phyloP scores from a whole-genome alignment of 2,888 invertebrate species.

The Lasioglossum morio region DNA sequence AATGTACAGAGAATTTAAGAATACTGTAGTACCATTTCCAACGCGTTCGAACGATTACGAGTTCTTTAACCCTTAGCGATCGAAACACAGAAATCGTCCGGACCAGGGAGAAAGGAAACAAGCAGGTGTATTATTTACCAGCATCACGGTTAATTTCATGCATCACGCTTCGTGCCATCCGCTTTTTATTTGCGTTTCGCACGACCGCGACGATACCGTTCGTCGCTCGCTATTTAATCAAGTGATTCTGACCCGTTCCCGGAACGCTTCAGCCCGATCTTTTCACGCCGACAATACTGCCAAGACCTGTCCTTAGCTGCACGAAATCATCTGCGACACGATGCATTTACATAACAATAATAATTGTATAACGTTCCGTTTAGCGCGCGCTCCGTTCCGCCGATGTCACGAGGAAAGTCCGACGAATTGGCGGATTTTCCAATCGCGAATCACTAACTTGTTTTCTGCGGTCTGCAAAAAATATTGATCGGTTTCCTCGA shows the following conservation, averaged over 20 bases:
- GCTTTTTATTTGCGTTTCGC: slow-evolving; percentile 14
- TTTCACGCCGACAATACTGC: background rate
- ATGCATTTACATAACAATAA: slow-evolving; percentile 28
- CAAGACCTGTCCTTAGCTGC: slow-evolving; percentile 22
- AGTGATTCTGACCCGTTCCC: slow-evolving; percentile 49
- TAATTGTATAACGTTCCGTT: slow-evolving; percentile 52
- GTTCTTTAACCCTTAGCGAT: no score
- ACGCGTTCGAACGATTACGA: no score
- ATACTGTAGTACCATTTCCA: no score
- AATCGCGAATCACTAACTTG: no score
- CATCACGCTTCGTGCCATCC: background rate
- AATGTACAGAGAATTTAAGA: no score
- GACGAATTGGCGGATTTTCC: slow-evolving; percentile 28
- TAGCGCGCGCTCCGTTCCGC: slow-evolving; percentile 21
- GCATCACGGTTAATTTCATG: background rate
- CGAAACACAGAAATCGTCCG: background rate
- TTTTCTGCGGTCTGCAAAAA: background rate
- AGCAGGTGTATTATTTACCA: background rate
- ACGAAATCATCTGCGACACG: background rate
- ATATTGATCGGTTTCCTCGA: background rate
- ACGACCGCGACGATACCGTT: slow-evolving; percentile 41
- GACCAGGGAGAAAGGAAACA: background rate
- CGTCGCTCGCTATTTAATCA: slow-evolving; percentile 60
- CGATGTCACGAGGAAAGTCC: slow-evolving; percentile 59
- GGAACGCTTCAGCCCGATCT: slow-evolving; percentile 20